Percentiles rank a stretch among this genome's conserved stretches.
phyloP scores from a whole-genome alignment of 2,113 vertebrate genomes.

The Crotalus viridis region DNA sequence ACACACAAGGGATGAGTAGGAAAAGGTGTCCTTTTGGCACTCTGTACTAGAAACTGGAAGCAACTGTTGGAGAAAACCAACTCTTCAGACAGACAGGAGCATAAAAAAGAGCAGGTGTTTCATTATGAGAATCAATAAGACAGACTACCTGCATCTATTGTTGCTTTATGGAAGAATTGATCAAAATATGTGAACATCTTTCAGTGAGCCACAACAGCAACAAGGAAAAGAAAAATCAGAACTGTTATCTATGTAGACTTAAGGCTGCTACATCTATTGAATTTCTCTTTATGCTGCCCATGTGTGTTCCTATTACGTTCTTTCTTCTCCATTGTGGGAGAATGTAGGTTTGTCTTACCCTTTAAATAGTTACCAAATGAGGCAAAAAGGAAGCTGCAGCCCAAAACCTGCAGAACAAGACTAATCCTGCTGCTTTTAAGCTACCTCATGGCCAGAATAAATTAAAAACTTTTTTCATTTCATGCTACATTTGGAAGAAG shows the following conservation, averaged over 20 bases:
- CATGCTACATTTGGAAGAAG: background rate
- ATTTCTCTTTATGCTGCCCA: background rate
- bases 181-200: background rate
- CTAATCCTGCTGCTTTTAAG: background rate
- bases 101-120: background rate
- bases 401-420: background rate
- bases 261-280: background rate
- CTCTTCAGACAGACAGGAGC: slow-evolving; percentile 23
- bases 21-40: slow-evolving; percentile 30
- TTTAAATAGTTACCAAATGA: background rate
- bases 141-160: background rate
- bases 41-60: background rate
- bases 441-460: background rate
- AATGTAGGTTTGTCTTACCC: background rate
- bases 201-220: background rate
- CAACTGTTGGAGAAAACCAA: slow-evolving; percentile 29
- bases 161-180: background rate
- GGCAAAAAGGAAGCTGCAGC: background rate
- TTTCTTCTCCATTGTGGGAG: background rate
- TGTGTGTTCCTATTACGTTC: slow-evolving; percentile 13
- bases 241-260: background rate
- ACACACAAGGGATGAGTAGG: slow-evolving; percentile 19
- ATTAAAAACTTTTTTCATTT: slow-evolving; percentile 30
- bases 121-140: slow-evolving; percentile 7
- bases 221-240: background rate